Evolutionary conservation across 2,888 invertebrate genomes (phyloP), one percentile per base, ranked within the genome.

Genomic region (Metellina segmentata): DNA sequence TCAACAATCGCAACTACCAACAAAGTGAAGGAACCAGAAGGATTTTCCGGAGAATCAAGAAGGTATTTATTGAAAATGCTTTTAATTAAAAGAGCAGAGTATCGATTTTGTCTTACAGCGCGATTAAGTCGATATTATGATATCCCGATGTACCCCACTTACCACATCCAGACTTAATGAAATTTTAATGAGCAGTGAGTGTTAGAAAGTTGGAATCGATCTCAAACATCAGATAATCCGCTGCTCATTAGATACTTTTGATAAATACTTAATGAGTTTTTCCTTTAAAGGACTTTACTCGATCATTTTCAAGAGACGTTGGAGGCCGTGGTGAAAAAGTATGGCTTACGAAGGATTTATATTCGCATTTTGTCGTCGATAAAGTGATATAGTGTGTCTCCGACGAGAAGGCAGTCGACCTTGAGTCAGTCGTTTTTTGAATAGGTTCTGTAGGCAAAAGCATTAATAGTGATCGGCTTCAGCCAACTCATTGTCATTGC

Each of bases 231-330:
- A 16, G 61, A 61, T 61, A 16, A 61, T 61, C 61, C 16, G 34
- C 34, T 4, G 61, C 13, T 61, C 11, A 16, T 61, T 61, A 61
- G 61, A 16, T 11, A 9, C 61, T 61, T 34, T 61, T 61, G 61
- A 61, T 61, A 61, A 61, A 61, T 61, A 61, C 61, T 61, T 61
- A 61, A 61, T 61, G 61, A 61, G 61, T 61, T 61, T 61, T 61
- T 61, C 61, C 61, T 34, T n/a, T 34, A 34, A 34, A 34, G 34
- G 34, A 34, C 34, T 34, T 34, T 2, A 34, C 34, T 34, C 34
- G 34, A 34, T 34, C 34, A 34, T 34, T 34, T 34, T 34, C 34
- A 34, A 34, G 34, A 34, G 34, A 34, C 4, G 34, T 34, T 34
- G 34, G 34, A 34, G 34, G 1, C 34, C 34, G 34, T 34, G 34